Evolutionary conservation across 1,140 invertebrate genomes (phyloP).

Genomic region (Heterodera carotae): DNA sequence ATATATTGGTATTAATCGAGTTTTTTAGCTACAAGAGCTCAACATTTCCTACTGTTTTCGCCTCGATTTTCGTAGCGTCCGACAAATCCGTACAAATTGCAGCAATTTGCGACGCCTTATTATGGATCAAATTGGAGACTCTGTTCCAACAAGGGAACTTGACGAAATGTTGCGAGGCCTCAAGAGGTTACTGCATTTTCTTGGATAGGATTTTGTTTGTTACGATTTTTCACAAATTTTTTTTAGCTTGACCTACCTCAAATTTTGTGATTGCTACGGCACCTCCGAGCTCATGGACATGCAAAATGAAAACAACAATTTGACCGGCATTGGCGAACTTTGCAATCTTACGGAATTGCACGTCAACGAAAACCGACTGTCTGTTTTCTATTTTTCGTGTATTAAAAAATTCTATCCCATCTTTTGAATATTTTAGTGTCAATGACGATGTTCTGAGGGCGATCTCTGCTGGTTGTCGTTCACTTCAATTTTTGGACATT

Average conservation of each 20-base stretch:
- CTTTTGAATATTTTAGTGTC: not conserved
- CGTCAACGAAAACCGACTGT: conserved; percentile 16
- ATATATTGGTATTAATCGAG: not conserved
- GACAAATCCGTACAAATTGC: conserved; percentile 24
- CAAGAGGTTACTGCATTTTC: conserved; percentile 11
- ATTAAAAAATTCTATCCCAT: not conserved
- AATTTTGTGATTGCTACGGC: conserved; percentile 27
- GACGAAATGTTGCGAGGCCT: conserved; percentile 17
- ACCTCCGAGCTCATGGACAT: conserved; percentile 19
- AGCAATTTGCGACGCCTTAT: conserved; percentile 11
- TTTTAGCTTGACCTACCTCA: conserved; percentile 15
- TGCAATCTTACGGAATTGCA: conserved; percentile 16
- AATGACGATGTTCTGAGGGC: conserved; percentile 21
- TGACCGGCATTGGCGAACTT: conserved; percentile 15
- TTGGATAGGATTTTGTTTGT: not conserved
- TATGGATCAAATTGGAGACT: conserved; percentile 26
- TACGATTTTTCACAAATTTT: not conserved
- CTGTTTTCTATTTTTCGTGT: not conserved
- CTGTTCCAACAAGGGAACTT: conserved; percentile 1
- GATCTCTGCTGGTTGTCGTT: conserved; percentile 15
- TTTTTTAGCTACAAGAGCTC: not conserved
- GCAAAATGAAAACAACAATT: not conserved
- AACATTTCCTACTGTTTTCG: conserved; percentile 18
- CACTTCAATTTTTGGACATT: conserved; percentile 14
- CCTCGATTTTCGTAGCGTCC: not conserved